Conservation (phyloP, 2,797 vertebrate species). For the Vespertilio murinus region DNA sequence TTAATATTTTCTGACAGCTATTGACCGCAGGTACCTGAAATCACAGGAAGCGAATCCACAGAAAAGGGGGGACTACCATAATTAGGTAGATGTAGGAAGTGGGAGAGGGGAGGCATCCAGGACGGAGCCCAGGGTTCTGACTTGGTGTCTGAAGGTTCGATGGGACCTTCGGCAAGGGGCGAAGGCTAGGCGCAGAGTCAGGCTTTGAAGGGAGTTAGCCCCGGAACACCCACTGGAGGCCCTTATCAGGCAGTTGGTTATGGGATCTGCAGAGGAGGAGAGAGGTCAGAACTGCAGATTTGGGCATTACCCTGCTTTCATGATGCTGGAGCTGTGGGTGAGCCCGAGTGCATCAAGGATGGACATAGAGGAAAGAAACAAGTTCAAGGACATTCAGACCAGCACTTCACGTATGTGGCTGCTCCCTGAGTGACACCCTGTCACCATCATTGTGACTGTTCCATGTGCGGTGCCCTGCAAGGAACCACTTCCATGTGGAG, state of each 20-base stretch:
- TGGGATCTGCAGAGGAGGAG: background rate
- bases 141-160: background rate
- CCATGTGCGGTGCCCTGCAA: fast-evolving
- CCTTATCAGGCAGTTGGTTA: background rate
- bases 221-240: background rate
- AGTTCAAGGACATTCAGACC: background rate
- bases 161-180: background rate
- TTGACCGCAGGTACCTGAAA: background rate
- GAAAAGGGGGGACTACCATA: background rate
- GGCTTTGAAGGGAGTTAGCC: background rate
- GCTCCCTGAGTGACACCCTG: background rate
- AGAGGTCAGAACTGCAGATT: background rate
- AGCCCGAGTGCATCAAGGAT: background rate
- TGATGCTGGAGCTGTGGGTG: background rate
- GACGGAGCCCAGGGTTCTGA: background rate
- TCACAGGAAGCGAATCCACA: background rate
- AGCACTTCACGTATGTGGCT: background rate
- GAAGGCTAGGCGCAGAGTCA: background rate
- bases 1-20: background rate
- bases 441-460: background rate
- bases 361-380: background rate
- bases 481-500: background rate
- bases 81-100: background rate
- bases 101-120: background rate
- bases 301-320: background rate